Base-by-base conservation (phyloP, 2,797 vertebrate species). In the Chelon labrosus region DNA sequence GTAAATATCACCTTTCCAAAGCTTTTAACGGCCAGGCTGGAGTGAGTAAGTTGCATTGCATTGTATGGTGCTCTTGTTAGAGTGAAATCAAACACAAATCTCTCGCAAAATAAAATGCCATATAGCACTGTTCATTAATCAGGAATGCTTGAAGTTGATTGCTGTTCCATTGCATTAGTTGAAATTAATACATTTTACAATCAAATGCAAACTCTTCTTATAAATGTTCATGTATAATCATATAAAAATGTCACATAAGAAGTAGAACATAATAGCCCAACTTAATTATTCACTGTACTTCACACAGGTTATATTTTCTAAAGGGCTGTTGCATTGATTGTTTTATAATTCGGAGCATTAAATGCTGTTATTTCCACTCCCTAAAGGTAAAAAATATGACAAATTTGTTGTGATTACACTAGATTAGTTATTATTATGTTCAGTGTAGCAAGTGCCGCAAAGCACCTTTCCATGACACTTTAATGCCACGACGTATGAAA, bases 11-110 rank as follows among this genome's bases (percentile, higher is more conserved):
- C 41, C 42, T 41, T 58, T 58, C 17, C 37, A 49, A 56, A 38
- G 38, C 20, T 75, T 65, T 60, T 50, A 62, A 80, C 61, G 56
- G 49, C 25, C 39, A 10, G 19, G 42, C 17, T 54, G 39, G 8
- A 38, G 35, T 53, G 47, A 20, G 20, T 46, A 7, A 62, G 17
- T 41, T 68, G 25, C 14, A 19, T 42, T 73, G 37, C 19, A 46
- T 63, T 42, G 19, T 50, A 1, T 20, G 5, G 11, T 38, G 52
- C 11, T 50, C 5, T 9, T 25, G 59, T 25, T 69, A 31, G 22
- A 10, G 31, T 44, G 5, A 44, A 31, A 4, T 31, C 35, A 58
- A 61, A 50, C 10, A 52, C 11, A 54, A 6, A 64, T 5, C 13
- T 20, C 1, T 65, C 10, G 37, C 4, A 7, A 58, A 9, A 56